phyloP scores from a whole-genome alignment of 2,113 vertebrate genomes.

The Oxygymnocypris stewartii region DNA sequence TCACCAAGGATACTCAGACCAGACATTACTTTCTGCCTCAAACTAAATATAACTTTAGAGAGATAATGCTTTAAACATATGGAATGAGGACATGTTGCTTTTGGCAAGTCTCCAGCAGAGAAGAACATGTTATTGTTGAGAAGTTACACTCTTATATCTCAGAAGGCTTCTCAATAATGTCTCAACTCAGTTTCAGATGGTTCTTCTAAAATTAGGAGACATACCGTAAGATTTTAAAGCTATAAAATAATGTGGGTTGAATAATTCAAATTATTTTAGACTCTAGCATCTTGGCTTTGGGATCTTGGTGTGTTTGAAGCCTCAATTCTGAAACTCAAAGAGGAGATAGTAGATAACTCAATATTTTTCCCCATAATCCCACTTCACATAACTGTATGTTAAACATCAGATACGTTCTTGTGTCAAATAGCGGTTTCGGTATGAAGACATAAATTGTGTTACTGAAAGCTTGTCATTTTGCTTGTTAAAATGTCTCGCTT shows the following conservation, averaged over 20 bases:
- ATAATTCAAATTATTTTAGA: neutral
- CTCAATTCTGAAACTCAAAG: neutral
- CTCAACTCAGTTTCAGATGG: neutral
- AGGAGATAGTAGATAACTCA: neutral
- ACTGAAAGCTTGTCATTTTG: neutral
- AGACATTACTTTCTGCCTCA: neutral
- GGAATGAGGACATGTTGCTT: constrained; percentile 7
- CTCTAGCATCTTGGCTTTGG: neutral
- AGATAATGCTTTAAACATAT: neutral
- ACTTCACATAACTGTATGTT: constrained; percentile 3
- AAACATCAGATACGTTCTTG: neutral
- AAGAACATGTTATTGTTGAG: neutral
- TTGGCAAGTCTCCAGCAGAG: neutral
- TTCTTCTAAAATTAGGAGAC: neutral
- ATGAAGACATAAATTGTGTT: neutral
- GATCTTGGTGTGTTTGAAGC: neutral
- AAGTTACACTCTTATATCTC: neutral
- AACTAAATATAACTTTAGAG: neutral
- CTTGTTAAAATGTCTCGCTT: neutral
- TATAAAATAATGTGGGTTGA: neutral
- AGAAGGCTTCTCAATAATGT: neutral
- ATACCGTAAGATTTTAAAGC: neutral
- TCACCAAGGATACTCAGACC: neutral
- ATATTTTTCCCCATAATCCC: neutral
- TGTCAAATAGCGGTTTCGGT: neutral